These are phyloP conservation scores for Dasypogon diadema DNA, from an alignment of 2,888 invertebrate species.

Conservation along the genomic window DNA sequence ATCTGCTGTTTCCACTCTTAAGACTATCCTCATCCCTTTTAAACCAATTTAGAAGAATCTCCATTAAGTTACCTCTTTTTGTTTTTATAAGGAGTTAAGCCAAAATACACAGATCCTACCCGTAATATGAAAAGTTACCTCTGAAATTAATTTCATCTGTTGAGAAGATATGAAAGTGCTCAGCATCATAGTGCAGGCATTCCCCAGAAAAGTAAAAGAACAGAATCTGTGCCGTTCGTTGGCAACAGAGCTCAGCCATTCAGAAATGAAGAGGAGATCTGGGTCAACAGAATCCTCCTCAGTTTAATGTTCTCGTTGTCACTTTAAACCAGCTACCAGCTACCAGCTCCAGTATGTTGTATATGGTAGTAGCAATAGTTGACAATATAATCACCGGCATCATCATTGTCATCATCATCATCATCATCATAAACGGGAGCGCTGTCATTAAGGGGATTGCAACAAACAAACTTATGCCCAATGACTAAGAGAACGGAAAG, in stretches of 20 bases:
- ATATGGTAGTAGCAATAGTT: constrained; percentile 19
- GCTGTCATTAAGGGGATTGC: constrained; percentile 35
- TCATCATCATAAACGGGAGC: constrained; percentile 7
- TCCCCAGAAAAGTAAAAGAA: neutral
- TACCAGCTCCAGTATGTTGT: neutral
- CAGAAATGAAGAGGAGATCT: constrained; percentile 18
- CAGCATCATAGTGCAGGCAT: neutral
- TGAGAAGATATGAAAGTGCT: neutral
- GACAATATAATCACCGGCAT: constrained; percentile 38
- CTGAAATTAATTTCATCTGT: neutral
- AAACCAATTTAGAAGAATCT: neutral
- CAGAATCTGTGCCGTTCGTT: neutral
- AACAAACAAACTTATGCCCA: constrained; percentile 26
- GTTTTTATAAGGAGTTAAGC: neutral
- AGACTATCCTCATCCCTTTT: neutral
- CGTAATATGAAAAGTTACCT: neutral
- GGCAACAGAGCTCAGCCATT: neutral
- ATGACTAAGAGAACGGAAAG: neutral
- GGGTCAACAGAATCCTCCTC: constrained; percentile 41
- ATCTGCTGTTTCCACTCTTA: neutral
- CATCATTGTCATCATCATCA: constrained; percentile 7
- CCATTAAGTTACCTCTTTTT: neutral
- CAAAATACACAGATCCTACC: neutral
- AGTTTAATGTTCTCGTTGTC: constrained; percentile 39
- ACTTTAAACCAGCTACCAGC: constrained; percentile 18